These are phyloP conservation scores for Drosophila falleni DNA, from an alignment of 2,888 invertebrate species.

Conservation along the genomic window DNA sequence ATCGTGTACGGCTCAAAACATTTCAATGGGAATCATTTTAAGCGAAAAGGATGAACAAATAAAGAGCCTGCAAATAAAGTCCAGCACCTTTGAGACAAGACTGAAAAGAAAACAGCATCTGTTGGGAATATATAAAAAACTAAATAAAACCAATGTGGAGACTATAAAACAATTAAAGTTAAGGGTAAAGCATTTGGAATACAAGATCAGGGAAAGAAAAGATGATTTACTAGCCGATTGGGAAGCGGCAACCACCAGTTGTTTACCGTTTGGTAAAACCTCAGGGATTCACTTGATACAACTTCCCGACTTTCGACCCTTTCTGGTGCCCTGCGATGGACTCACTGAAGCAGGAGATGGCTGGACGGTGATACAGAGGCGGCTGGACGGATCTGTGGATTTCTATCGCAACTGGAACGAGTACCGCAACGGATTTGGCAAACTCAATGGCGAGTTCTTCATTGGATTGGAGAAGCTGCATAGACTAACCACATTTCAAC, in stretches of 20 bases:
- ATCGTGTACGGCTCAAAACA: conserved; percentile 48
- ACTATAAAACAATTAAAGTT: conserved; percentile 48
- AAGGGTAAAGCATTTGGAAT: conserved; percentile 37
- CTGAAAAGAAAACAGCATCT: conserved; percentile 60
- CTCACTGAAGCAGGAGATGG: conserved; percentile 85
- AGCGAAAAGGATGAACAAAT: conserved; percentile 47
- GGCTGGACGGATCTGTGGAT: conserved; percentile 88
- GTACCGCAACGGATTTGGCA: conserved; percentile 90
- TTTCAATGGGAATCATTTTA: conserved; percentile 14
- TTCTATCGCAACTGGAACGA: conserved; percentile 89
- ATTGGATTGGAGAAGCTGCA: conserved; percentile 89
- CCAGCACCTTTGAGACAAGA: conserved; percentile 55
- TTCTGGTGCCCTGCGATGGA: conserved; percentile 61
- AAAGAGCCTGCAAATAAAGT: conserved; percentile 45
- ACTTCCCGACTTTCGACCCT: conserved; percentile 82
- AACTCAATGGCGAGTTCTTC: conserved; percentile 90
- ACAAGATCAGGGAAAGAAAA: conserved; percentile 57
- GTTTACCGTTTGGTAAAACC: conserved; percentile 54
- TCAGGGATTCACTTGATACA: conserved; percentile 62
- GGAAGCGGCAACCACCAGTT: conserved; percentile 65
- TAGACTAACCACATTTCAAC: conserved; percentile 83
- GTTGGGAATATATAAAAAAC: conserved; percentile 39
- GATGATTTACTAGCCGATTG: conserved; percentile 67
- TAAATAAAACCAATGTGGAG: conserved; percentile 42
- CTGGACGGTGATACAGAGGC: conserved; percentile 90